Evolutionary conservation across 2,888 invertebrate species (phyloP), one percentile per base, ranked within the genome.

Genomic region (Drosophila conformis): DNA sequence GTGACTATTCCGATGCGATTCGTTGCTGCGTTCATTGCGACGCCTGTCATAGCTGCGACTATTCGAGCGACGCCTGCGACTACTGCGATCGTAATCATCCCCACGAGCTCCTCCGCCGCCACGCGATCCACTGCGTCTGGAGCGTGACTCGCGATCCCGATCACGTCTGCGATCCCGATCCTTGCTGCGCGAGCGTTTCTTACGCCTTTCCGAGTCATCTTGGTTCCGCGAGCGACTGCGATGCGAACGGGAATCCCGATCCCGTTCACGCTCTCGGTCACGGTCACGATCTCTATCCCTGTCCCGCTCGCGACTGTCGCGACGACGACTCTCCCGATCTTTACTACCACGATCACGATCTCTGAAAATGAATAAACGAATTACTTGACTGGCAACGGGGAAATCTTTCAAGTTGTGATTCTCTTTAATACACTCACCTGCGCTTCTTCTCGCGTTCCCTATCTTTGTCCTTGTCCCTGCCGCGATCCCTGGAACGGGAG

Each of bases 211-310:
- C 29, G 82, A 78, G 15, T 91, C 91, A 83, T 94, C 80, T 87
- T 93, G 86, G 90, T 93, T 77, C 18, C 90, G 90, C 4, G 93
- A 89, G 90, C 90, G 77, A 90, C 92, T 87, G 94, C 95, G 94
- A 94, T 93, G 94, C 94, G 92, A 94, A 94, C 94, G 91, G 73
- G 94, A 83, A 90, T 94, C 74, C 90, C 94, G 79, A 91, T 93
- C 68, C 87, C 94, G 79, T 0, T 90, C 89, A 7, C 83, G 80
- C 2, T 92, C 94, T 0, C 82, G 70, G 11, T 86, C 89, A 2
- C 87, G 77, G 1, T 86, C 76, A 21, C 81, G 79, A 29, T 66
- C 77, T 2, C 81, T 73, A 53, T 91, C 89, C 3, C 92, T 85
- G 49, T 92, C 91, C 7, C 93, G 87, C 46, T 93, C 93, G 35